Conservation (phyloP, 2,797 vertebrate species). For the Sebastiscus albofasciatus region DNA sequence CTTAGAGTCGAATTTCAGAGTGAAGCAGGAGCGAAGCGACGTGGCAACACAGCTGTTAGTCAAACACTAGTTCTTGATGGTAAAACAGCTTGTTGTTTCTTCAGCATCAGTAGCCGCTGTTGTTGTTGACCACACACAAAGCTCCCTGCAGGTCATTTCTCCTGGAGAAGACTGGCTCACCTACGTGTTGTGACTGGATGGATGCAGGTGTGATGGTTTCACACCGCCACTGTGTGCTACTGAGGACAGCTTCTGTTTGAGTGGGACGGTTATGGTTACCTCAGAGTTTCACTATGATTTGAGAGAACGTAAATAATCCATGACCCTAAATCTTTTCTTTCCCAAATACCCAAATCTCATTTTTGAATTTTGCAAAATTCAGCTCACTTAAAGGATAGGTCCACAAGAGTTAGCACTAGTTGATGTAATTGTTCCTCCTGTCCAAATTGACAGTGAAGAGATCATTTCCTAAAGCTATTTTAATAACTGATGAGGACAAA, state of each 20-base stretch:
- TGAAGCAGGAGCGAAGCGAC: neutral
- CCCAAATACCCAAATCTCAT: neutral
- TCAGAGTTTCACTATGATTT: neutral
- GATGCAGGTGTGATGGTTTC: slow-evolving; percentile 64
- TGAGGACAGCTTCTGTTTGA: slow-evolving; percentile 24
- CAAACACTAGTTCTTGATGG: neutral
- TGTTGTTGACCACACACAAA: slow-evolving; percentile 74
- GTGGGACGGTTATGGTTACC: neutral
- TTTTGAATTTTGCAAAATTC: neutral
- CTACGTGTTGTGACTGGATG: slow-evolving; percentile 65
- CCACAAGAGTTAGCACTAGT: neutral
- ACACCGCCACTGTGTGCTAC: slow-evolving; percentile 24
- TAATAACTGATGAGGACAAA: neutral
- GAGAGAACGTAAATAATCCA: neutral
- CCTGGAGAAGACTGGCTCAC: slow-evolving; percentile 37
- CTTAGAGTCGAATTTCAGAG: slow-evolving; percentile 1
- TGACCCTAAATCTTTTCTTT: neutral
- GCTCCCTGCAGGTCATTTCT: slow-evolving; percentile 54
- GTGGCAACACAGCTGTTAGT: slow-evolving; percentile 37
- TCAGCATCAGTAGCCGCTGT: slow-evolving; percentile 20
- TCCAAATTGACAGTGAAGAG: neutral
- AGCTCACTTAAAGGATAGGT: neutral
- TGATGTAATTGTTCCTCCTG: neutral
- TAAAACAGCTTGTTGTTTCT: slow-evolving; percentile 50
- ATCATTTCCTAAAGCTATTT: neutral